phyloP scores from a whole-genome alignment of 2,113 vertebrate genomes.

The Tyrannus savana region DNA sequence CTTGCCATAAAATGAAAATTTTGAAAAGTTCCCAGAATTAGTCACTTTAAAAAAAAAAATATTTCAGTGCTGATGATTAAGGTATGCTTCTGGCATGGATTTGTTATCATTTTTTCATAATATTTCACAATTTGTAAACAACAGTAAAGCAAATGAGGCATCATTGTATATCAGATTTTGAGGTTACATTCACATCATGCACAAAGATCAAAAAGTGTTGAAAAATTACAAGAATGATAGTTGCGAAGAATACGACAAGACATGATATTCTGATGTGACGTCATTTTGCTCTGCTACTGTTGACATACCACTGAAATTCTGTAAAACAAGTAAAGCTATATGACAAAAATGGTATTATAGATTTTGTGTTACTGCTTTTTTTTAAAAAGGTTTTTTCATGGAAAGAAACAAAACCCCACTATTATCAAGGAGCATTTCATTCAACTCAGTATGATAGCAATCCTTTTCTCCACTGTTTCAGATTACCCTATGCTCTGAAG shows the following conservation, averaged over 20 bases:
- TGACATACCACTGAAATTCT: neutral
- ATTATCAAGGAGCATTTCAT: neutral
- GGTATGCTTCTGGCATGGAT: neutral
- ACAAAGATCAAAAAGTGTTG: neutral
- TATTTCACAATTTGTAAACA: neutral
- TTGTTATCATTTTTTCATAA: neutral
- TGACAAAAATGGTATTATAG: neutral
- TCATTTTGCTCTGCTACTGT: neutral
- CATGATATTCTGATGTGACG: neutral
- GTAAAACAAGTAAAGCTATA: neutral
- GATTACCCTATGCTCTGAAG: rapidly evolving
- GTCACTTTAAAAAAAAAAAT: neutral
- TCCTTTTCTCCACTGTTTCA: neutral
- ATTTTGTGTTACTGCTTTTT: neutral
- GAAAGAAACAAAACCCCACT: neutral
- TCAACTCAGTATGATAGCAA: neutral
- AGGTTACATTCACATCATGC: neutral
- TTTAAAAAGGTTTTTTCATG: rapidly evolving
- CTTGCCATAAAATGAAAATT: neutral
- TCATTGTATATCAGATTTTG: neutral
- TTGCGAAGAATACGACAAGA: neutral
- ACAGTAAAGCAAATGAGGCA: neutral
- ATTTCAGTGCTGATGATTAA: neutral
- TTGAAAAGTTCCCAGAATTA: neutral
- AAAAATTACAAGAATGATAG: neutral